Base-by-base conservation (phyloP, 1,140 invertebrate species). In the Liolophura sinensis region DNA sequence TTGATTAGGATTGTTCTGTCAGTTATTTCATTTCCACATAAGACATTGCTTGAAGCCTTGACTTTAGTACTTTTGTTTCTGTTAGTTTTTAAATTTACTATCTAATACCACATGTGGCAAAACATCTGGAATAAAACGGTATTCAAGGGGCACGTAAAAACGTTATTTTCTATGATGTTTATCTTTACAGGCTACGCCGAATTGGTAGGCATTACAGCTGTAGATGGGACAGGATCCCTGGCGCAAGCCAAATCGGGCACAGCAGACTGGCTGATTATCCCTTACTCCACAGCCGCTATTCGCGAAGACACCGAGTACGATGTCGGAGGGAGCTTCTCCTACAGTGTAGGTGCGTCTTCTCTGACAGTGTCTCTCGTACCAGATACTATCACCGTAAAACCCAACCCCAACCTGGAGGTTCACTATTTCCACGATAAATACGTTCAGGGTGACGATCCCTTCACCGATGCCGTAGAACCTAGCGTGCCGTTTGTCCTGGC, bases 391-490 rank as follows among this genome's bases (percentile, higher is more conserved):
- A 71, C 67, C 40, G 73, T 74, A 1, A 74, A 72, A 64, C 73
- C 73, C 46, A 69, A 74, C 40, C 70, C 73, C 52, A 67, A 63
- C n/a, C 68, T 74, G 9, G 40, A 67, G 3, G 51, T 74, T 31
- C 60, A 67, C 50, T 74, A 74, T 51, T 74, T 74, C 65, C 64
- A 71, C 22, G 73, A 72, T 48, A 71, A 70, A 65, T 72, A 69
- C 62, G 69, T 74, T 52, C 54, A 65, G 48, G 66, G 69, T 51
- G 69, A 74, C 56, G 70, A 74, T 66, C 73, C 73, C 12, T 52
- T 72, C 24, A 74, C 73, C 18, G 60, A 64, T 52, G 52, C 60
- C 12, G 56, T 62, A 15, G 73, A 74, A 57, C 73, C 73, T 40
- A 56, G 61, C 9, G 62, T 74, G 5, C 73, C 74, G 31, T 76